A percentile compares a stretch with the other conserved stretches of the same genome.
Evolutionary conservation across 2,113 vertebrate genomes (phyloP).

Genomic region (Nothobranchius kuhntae): DNA sequence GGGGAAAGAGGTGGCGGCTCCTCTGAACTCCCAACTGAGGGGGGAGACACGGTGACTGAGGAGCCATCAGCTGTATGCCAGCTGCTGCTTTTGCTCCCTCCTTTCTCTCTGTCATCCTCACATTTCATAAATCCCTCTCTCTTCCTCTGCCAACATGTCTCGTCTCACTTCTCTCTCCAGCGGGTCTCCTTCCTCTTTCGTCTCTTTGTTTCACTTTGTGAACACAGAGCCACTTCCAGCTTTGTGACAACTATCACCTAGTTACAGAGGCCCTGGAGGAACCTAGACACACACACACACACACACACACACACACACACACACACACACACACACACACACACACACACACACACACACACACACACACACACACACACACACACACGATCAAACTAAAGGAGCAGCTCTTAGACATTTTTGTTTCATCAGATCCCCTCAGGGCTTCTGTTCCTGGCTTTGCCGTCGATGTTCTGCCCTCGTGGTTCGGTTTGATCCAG

Average conservation of each 20-base stretch:
- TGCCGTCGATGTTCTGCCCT: slow-evolving; percentile 6
- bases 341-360: slow-evolving; percentile 4
- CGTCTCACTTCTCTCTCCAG: slow-evolving; percentile 33
- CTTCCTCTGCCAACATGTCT: slow-evolving; percentile 29
- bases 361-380: slow-evolving; percentile 6
- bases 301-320: slow-evolving; percentile 10
- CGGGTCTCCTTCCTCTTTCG: slow-evolving; percentile 25
- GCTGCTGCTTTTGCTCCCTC: slow-evolving; percentile 49
- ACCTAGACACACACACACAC: slow-evolving; percentile 4
- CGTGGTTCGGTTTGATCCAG: slow-evolving; percentile 15
- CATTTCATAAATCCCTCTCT: slow-evolving; percentile 7
- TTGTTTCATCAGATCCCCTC: slow-evolving; percentile 40
- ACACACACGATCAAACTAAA: slow-evolving; percentile 12
- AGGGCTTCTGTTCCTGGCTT: slow-evolving; percentile 28
- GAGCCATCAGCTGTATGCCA: slow-evolving; percentile 66
- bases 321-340: slow-evolving; percentile 7
- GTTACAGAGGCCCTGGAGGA: slow-evolving; percentile 41
- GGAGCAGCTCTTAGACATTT: slow-evolving; percentile 19
- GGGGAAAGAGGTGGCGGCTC: slow-evolving; percentile 24
- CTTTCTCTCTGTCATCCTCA: slow-evolving; percentile 17
- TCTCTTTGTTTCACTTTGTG: slow-evolving; percentile 15
- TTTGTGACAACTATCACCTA: slow-evolving; percentile 42
- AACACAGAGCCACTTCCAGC: slow-evolving; percentile 35
- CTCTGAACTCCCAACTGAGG: slow-evolving; percentile 69
- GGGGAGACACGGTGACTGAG: slow-evolving; percentile 71